Base-by-base conservation (phyloP, 2,888 invertebrate genomes). In the Hirtodrosophila confusa region DNA sequence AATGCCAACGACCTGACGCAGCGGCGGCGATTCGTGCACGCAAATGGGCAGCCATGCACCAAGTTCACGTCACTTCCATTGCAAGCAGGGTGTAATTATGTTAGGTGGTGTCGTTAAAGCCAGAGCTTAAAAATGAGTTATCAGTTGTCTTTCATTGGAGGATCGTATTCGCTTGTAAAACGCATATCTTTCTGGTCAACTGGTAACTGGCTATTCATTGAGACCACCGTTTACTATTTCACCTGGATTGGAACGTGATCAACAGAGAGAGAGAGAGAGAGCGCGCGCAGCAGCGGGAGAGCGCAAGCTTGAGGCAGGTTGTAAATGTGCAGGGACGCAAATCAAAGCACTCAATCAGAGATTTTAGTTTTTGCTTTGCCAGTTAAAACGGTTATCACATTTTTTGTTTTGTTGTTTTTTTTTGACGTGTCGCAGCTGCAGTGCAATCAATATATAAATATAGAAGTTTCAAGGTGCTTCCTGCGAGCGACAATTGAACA, bases 1-100 rank as follows among this genome's bases (percentile, higher is more conserved):
- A 91, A 91, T 90, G 91, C 90, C 90, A 90, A 91, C 91, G 90
- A 91, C 91, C 90, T 90, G 90, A 80, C 78, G 64, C 60, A 64
- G 64, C 68, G 64, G 12, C 64, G 49, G 43, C 54, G 62, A 65
- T 47, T 60, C 53, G 58, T 68, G 69, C 82, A 75, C 67, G 87
- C 87, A 69, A 73, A 78, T 84, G 74, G 74, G 62, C 75, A 75
- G 78, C 80, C 55, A 56, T 67, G 74, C 68, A 77, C 62, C 80
- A 87, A 87, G 80, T 87, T 87, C 80, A 85, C 88, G 69, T 73
- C 85, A 80, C 50, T 69, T 78, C 79, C 60, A 82, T 61, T 71
- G 78, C 82, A 31, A 31, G 4, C 31, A 31, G 4, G 9, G 7
- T 31, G 31, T 7, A 31, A 31, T 31, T 9, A 31, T 31, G 7